These are phyloP conservation scores for Patiria miniata DNA, from an alignment of 35 echinoderm and acorn worm species.

Conservation along the genomic window DNA sequence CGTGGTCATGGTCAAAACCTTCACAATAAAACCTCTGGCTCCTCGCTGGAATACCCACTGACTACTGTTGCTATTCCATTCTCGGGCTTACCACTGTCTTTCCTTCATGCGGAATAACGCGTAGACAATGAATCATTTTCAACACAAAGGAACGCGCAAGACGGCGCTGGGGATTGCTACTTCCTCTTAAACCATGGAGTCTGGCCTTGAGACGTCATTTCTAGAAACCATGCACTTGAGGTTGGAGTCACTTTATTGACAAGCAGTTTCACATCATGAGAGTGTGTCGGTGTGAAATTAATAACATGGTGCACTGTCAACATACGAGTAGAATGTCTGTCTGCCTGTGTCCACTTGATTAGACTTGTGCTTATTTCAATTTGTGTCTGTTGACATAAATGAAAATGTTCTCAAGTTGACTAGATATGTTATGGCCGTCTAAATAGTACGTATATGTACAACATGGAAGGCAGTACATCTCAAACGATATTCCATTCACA, in stretches of 20 bases:
- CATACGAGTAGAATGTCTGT: too few relatives aligned
- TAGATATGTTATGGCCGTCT: too few relatives aligned
- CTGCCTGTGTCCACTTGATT: too few relatives aligned
- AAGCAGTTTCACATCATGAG: background rate
- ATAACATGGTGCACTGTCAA: too few relatives aligned
- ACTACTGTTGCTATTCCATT: slow-evolving; percentile 26
- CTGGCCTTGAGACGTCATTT: background rate
- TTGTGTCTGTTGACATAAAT: too few relatives aligned
- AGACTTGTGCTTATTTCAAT: too few relatives aligned
- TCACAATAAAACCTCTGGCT: background rate
- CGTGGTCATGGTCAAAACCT: background rate
- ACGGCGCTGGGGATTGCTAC: background rate
- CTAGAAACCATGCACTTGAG: slow-evolving; percentile 8
- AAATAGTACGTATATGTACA: too few relatives aligned
- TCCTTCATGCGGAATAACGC: slow-evolving; percentile 2
- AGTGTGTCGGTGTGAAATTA: too few relatives aligned
- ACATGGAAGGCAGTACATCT: too few relatives aligned
- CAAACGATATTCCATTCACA: too few relatives aligned
- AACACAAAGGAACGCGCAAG: background rate
- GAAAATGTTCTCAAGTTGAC: too few relatives aligned
- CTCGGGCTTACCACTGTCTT: background rate
- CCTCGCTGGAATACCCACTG: background rate
- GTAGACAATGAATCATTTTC: slow-evolving; percentile 6
- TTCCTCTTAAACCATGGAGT: background rate
- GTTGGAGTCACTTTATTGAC: background rate